Percentiles rank a stretch among this genome's conserved stretches.
Conservation (phyloP, 2,113 vertebrate species). For the Eonycteris spelaea region DNA sequence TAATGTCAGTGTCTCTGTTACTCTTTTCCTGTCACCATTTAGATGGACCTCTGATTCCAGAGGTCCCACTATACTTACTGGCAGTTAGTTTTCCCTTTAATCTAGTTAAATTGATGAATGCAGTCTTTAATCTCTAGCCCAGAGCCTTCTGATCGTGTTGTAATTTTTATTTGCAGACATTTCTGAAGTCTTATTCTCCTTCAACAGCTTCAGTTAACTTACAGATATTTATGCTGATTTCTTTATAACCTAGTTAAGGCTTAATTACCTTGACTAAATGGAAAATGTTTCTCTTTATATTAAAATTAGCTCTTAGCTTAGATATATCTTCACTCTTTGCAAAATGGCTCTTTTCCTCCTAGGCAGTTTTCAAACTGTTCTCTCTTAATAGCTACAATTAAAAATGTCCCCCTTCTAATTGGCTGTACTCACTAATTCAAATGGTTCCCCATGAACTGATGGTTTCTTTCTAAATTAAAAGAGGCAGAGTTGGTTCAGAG, state of each 20-base stretch:
- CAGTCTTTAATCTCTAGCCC: conserved; percentile 30
- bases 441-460: not conserved
- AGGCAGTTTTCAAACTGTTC: conserved; percentile 50
- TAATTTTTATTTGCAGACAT: conserved; percentile 50
- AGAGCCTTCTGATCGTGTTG: conserved; percentile 33
- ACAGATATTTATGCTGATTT: conserved; percentile 38
- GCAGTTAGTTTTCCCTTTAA: conserved; percentile 37
- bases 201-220: conserved; percentile 31
- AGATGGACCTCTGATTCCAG: conserved; percentile 1
- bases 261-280: conserved; percentile 51
- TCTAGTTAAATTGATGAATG: conserved; percentile 54
- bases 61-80: not conserved
- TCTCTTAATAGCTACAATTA: conserved; percentile 49
- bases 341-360: conserved; percentile 31
- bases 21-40: not conserved
- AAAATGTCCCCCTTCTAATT: not conserved
- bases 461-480: conserved; percentile 16
- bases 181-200: conserved; percentile 40
- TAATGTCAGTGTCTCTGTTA: not conserved
- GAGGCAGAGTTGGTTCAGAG: not conserved
- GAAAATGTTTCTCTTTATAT: conserved; percentile 36
- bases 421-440: conserved; percentile 33
- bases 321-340: conserved; percentile 39
- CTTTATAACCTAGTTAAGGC: conserved; percentile 50
- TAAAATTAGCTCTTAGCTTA: conserved; percentile 49